Evolutionary conservation across 2,888 invertebrate species (phyloP).

Genomic region (Formica aserva): DNA sequence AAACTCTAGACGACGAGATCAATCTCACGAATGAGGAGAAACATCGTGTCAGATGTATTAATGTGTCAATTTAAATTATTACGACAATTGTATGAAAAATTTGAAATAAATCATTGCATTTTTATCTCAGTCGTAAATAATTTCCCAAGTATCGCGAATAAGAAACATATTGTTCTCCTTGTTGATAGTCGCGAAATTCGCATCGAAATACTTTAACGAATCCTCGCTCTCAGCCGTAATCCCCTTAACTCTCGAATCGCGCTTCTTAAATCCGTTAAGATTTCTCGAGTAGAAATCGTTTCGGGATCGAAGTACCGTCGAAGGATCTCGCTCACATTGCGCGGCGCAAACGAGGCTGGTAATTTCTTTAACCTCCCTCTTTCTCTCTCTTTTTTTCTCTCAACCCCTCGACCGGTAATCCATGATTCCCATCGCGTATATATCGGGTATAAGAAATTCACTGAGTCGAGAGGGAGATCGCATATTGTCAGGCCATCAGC

Average conservation of each 20-base stretch:
- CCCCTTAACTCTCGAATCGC: slow-evolving; percentile 22
- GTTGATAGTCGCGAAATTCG: slow-evolving; percentile 44
- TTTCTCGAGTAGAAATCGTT: slow-evolving; percentile 13
- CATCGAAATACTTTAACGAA: slow-evolving; percentile 44
- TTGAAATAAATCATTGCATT: not conserved
- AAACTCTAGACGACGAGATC: not conserved
- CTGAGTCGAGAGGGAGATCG: slow-evolving; percentile 78
- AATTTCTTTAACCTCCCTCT: slow-evolving; percentile 72
- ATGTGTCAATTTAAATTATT: not conserved
- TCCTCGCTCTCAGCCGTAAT: slow-evolving; percentile 38
- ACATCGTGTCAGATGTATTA: not conserved
- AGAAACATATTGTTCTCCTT: not conserved
- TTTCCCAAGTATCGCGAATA: not conserved
- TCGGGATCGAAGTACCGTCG: not conserved
- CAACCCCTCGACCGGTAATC: slow-evolving; percentile 41
- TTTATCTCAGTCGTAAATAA: slow-evolving; percentile 2
- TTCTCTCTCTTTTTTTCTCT: too few relatives aligned
- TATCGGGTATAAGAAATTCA: slow-evolving; percentile 78
- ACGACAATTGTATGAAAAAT: not conserved
- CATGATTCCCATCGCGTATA: slow-evolving; percentile 63
- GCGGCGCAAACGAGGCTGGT: slow-evolving; percentile 71
- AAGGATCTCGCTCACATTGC: slow-evolving; percentile 41
- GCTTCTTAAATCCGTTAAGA: slow-evolving; percentile 33
- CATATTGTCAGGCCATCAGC: slow-evolving; percentile 83
- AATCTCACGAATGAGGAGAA: not conserved